These are phyloP conservation scores for Oncorhynchus masou DNA, from an alignment of 2,113 vertebrate genomes.

Conservation along the genomic window DNA sequence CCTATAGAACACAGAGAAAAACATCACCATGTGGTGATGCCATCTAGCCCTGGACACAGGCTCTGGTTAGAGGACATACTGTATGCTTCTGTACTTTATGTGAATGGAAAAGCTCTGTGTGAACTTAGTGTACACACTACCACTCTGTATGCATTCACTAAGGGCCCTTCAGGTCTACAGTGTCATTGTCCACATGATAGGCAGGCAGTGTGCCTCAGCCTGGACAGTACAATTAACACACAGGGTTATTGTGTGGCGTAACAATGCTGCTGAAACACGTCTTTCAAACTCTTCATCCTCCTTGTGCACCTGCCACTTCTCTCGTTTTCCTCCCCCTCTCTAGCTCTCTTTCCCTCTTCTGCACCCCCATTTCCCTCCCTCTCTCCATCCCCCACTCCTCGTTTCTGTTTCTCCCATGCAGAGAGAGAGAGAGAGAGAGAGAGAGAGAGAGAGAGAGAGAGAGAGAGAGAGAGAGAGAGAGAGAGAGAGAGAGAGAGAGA, in stretches of 20 bases:
- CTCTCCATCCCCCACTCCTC: neutral
- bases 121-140: constrained; percentile 1
- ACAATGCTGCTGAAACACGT: neutral
- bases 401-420: constrained; percentile 50
- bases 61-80: neutral
- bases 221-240: constrained; percentile 69
- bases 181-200: neutral
- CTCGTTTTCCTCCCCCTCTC: neutral
- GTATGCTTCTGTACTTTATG: neutral
- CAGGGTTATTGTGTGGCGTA: constrained; percentile 59
- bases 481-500: constrained; percentile 31
- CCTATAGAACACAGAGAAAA: too few species aligned
- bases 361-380: constrained; percentile 26
- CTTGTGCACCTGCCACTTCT: constrained; percentile 45
- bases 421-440: constrained; percentile 23
- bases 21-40: neutral
- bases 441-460: constrained; percentile 24
- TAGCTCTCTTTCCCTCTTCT: neutral
- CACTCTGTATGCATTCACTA: constrained; percentile 43
- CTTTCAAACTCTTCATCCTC: neutral
- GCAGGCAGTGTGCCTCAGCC: constrained; percentile 29
- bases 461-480: constrained; percentile 27
- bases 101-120: constrained; percentile 4
- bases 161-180: neutral
- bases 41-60: constrained; percentile 38